Evolutionary conservation across 2,888 invertebrate species (phyloP).

Genomic region (Doris montereyensis): DNA sequence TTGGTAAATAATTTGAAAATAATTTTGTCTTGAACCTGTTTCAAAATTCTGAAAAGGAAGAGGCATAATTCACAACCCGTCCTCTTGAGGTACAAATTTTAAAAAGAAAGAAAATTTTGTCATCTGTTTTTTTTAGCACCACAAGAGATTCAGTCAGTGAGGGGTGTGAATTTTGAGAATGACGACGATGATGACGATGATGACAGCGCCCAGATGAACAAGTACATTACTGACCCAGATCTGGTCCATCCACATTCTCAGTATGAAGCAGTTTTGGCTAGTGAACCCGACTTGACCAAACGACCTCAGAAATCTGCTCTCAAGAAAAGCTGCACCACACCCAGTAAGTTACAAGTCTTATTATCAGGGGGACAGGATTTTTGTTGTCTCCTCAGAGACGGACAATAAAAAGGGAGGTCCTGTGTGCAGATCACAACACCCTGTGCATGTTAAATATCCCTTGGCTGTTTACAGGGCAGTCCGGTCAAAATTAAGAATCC

Average conservation of each 20-base stretch:
- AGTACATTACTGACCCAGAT: slow-evolving; percentile 41
- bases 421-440: too few relatives aligned
- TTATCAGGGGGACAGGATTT: too few relatives aligned
- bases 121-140: slow-evolving; percentile 13
- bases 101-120: too few relatives aligned
- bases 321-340: slow-evolving; percentile 48
- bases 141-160: slow-evolving; percentile 39
- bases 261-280: slow-evolving; percentile 67
- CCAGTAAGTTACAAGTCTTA: background rate
- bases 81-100: background rate
- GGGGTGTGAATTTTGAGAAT: slow-evolving; percentile 41
- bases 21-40: too few relatives aligned
- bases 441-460: too few relatives aligned
- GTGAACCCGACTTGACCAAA: slow-evolving; percentile 73
- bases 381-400: too few relatives aligned
- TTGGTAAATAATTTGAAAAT: too few relatives aligned
- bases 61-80: too few relatives aligned
- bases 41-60: too few relatives aligned
- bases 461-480: too few relatives aligned
- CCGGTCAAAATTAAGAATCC: too few relatives aligned
- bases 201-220: slow-evolving; percentile 37
- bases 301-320: slow-evolving; percentile 73
- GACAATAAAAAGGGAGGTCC: too few relatives aligned
- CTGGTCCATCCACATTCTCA: slow-evolving; percentile 42
- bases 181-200: slow-evolving; percentile 45